phyloP scores from a whole-genome alignment of 2,797 vertebrate genomes.

The Sebastes iracundus region DNA sequence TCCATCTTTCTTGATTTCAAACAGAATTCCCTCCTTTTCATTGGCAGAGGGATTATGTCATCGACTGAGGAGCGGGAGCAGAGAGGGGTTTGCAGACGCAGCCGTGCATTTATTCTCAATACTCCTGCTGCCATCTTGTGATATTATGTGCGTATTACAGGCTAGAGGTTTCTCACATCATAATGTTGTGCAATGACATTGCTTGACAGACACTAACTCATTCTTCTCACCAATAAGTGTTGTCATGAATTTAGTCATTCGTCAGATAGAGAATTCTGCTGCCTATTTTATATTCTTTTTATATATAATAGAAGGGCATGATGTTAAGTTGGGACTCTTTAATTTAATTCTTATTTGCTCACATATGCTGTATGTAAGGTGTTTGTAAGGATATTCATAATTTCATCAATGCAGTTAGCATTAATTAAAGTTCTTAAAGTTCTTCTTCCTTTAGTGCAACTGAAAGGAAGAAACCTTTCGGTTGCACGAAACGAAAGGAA shows the following conservation, averaged over 20 bases:
- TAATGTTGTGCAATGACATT: neutral
- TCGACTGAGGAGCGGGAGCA: neutral
- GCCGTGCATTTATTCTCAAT: neutral
- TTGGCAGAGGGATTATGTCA: constrained; percentile 57
- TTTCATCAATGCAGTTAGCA: neutral
- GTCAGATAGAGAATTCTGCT: neutral
- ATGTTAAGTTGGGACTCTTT: neutral
- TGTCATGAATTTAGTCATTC: neutral
- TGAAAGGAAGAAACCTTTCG: neutral
- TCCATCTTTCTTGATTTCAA: constrained; percentile 15
- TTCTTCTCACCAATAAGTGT: neutral
- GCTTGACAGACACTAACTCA: too few species aligned
- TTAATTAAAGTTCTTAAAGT: neutral
- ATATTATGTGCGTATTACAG: neutral
- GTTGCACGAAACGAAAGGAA: too few species aligned
- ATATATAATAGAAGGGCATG: neutral
- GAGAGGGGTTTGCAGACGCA: neutral
- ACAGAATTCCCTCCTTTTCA: constrained; percentile 33
- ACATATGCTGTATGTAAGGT: neutral
- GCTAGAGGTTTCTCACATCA: accelerated
- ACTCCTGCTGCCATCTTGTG: constrained; percentile 58
- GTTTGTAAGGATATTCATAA: neutral
- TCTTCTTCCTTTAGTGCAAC: neutral
- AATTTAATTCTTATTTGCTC: neutral
- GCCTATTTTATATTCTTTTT: too few species aligned